Evolutionary conservation across 2,113 vertebrate species (phyloP), one percentile per base, ranked within the genome.

Genomic region (Oryzias javanicus): DNA sequence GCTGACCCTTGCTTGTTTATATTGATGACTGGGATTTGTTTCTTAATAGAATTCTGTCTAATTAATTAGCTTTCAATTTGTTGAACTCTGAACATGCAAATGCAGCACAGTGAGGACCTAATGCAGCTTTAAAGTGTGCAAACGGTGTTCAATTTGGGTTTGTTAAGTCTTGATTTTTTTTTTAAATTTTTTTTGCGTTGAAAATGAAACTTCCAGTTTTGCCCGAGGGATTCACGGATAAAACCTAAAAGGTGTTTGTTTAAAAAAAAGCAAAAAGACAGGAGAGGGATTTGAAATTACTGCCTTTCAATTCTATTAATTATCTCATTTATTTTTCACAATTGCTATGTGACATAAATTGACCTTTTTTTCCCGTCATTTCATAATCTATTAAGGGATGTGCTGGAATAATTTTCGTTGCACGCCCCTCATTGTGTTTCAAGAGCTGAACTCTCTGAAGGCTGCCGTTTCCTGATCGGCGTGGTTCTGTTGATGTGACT

Each of bases 31-130:
- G 83, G 84, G 88, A 91, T 90, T 91, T 90, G 89, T 90, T 88
- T 86, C 86, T 87, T 91, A 92, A 92, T 91, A 90, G 91, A 92
- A 91, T 89, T 91, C 89, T 90, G 89, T 90, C 89, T 89, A 90
- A 92, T 92, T 91, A 91, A 92, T 91, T 92, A 90, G 90, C 86
- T 91, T 92, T 90, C 90, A 91, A 91, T 91, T 91, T 87, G 71
- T 75, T 84, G 81, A 90, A 87, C 81, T 85, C 83, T 69, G 85
- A 89, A 86, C 87, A 90, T 91, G 91, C 89, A 85, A 88, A 90
- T 89, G 70, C 87, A 82, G 87, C 82, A 90, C 78, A 87, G 79
- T 88, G 78, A 57, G 50, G 76, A 85, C 75, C 84, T 84, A 83
- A 87, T 76, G 71, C 86, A 84, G 81, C 80, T 84, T 87, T 69